Evolutionary conservation across 2,113 vertebrate genomes (phyloP), one percentile per base, ranked within the genome.

Genomic region (Daphoenositta chrysoptera): DNA sequence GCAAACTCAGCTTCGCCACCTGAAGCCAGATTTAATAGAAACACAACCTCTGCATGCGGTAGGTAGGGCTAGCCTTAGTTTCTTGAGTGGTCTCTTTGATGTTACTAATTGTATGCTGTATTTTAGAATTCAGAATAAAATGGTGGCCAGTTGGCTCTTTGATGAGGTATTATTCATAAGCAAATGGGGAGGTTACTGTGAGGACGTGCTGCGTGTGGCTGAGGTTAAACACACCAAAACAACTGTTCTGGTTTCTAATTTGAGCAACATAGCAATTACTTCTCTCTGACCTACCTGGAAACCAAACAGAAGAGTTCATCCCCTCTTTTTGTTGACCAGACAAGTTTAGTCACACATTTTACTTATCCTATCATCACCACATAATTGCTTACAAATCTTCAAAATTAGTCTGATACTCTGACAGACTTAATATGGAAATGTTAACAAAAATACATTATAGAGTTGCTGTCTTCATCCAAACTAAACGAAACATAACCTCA

Each of bases 81-180:
- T 78, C 83, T 81, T 57, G 60, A 80, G 47, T 26, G 53, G 81
- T 66, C 3, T 8, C 66, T 97, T 96, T 96, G 95, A 95, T 90
- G 87, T 95, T 69, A 50, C 54, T 91, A 87, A 79, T 72, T 87
- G 69, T 65, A 53, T 42, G 22, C 24, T 80, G 9, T 44, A 76
- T 87, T 93, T 89, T 61, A 91, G 37, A 94, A 83, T 53, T 76
- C 66, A 65, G 60, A 83, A 78, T 63, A 78, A 90, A 92, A 63
- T 8, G 7, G 47, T 68, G 68, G 73, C 54, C 68, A 58, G 54
- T 80, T 80, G 42, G 65, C 51, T 76, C 65, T 88, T 86, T 89
- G 85, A 86, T 87, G 92, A 81, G 79, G 64, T 75, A 51, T 87
- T 92, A 94, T 64, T 94, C 92, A 81, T 81, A 81, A 89, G 50